A percentile compares a stretch with the other conserved stretches of the same genome.
phyloP scores from a whole-genome alignment of 2,888 invertebrate genomes.

The Drosophila falleni region DNA sequence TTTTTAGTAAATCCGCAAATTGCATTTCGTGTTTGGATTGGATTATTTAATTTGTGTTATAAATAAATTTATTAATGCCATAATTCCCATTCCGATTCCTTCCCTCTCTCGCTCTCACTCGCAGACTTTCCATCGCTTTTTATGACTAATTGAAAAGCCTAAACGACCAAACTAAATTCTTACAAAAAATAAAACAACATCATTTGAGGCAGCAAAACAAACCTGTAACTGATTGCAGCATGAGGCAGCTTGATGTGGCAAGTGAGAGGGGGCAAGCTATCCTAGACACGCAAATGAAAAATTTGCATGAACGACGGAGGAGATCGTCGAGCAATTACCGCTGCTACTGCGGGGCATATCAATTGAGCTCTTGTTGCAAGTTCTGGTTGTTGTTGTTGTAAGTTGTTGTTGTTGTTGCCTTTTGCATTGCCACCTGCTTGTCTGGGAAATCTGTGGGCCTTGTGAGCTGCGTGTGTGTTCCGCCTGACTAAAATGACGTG shows the following conservation, averaged over 20 bases:
- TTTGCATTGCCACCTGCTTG: conserved; percentile 73
- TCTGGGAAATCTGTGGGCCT: conserved; percentile 66
- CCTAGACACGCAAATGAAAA: conserved; percentile 67
- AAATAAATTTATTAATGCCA: conserved; percentile 76
- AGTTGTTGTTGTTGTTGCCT: conserved; percentile 28
- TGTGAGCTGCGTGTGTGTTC: conserved; percentile 73
- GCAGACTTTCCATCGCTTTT: conserved; percentile 26
- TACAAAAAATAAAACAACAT: conserved; percentile 34
- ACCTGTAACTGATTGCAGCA: conserved; percentile 9
- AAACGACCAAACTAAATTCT: conserved; percentile 9
- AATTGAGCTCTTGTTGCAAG: conserved; percentile 49
- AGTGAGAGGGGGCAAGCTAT: conserved; percentile 10
- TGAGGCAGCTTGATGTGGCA: background rate
- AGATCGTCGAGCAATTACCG: conserved; percentile 68
- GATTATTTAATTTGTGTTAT: conserved; percentile 79
- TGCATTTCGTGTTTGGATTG: conserved; percentile 67
- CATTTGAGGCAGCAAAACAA: conserved; percentile 30
- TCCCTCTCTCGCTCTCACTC: conserved; percentile 7
- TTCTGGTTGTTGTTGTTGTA: conserved; percentile 30
- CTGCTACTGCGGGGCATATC: conserved; percentile 61
- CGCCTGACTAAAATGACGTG: conserved; percentile 73
- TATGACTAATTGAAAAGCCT: conserved; percentile 65
- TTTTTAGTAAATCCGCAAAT: conserved; percentile 64
- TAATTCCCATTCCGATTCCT: conserved; percentile 32
- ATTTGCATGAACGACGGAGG: conserved; percentile 60